Conservation (phyloP, 2,797 vertebrate species). For the Columba guinea region DNA sequence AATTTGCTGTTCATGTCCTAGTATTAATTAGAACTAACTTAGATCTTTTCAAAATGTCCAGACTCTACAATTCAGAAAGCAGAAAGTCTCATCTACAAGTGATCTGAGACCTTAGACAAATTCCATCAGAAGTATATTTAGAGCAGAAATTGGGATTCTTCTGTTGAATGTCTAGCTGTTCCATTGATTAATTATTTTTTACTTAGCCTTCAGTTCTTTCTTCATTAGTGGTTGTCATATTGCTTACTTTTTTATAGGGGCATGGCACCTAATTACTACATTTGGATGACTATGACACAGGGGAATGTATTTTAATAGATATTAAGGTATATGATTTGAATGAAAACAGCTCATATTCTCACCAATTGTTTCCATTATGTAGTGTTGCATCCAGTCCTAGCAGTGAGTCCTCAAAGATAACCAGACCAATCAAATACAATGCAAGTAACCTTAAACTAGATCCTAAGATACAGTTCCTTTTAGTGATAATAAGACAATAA, state of each 20-base stretch:
- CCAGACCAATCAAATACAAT: not conserved
- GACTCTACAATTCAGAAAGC: not conserved
- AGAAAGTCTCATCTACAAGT: not conserved
- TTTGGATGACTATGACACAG: not conserved
- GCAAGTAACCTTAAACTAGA: not conserved
- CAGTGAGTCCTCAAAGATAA: not conserved
- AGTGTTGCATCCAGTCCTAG: not conserved
- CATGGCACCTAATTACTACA: not conserved
- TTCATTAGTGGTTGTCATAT: not conserved
- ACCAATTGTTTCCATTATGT: not conserved
- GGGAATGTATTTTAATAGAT: slow-evolving; percentile 10
- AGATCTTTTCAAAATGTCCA: slow-evolving; percentile 1
- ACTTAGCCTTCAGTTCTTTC: slow-evolving; percentile 12
- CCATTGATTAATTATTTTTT: slow-evolving; percentile 7
- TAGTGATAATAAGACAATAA: not conserved
- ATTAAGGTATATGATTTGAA: not conserved
- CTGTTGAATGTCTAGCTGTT: not conserved
- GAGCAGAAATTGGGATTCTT: not conserved
- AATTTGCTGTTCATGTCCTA: slow-evolving; percentile 27
- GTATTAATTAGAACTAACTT: slow-evolving; percentile 53
- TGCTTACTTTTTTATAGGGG: not conserved
- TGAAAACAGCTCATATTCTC: not conserved
- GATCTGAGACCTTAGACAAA: slow-evolving; percentile 40
- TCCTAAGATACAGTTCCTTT: not conserved
- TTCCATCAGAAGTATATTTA: slow-evolving; percentile 17